Percentiles rank a stretch among this genome's conserved stretches.
Conservation (phyloP, 2,797 vertebrate genomes). For the Pseudopleuronectes americanus region DNA sequence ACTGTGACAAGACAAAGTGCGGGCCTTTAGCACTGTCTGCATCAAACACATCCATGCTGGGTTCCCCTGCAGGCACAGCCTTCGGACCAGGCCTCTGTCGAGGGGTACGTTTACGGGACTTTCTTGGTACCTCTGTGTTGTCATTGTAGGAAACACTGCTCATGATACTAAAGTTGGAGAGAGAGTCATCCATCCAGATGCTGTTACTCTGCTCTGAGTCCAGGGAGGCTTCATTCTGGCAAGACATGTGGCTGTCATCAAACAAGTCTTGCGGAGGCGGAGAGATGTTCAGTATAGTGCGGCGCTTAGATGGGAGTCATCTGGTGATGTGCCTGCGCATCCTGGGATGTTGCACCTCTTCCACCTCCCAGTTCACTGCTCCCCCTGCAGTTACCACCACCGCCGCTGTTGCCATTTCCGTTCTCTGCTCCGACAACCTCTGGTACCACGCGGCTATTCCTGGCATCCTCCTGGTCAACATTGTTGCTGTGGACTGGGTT, state of each 20-base stretch:
- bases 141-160: constrained; percentile 97
- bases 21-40: constrained; percentile 99
- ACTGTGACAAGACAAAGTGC: constrained; percentile 98
- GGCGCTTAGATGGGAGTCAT: constrained; percentile 94
- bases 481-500: constrained; percentile 88
- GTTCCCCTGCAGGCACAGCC: constrained; percentile 84
- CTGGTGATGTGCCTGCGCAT: constrained; percentile 86
- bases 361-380: constrained; percentile 63
- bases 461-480: constrained; percentile 87
- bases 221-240: constrained; percentile 90
- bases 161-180: constrained; percentile 98
- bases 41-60: constrained; percentile 98
- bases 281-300: constrained; percentile 96
- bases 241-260: constrained; percentile 97
- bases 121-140: constrained; percentile 98
- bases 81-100: constrained; percentile 97
- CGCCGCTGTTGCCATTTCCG: constrained; percentile 72
- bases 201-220: constrained; percentile 98
- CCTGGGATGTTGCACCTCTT: constrained; percentile 72
- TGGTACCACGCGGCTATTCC: constrained; percentile 84
- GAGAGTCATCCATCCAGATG: constrained; percentile 98
- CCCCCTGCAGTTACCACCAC: constrained; percentile 68
- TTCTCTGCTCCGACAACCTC: constrained; percentile 74
- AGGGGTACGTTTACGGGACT: constrained; percentile 97
- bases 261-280: constrained; percentile 98